Evolutionary conservation across 2,113 vertebrate genomes (phyloP), one percentile per base, ranked within the genome.

Genomic region (Lampris megalopsis): DNA sequence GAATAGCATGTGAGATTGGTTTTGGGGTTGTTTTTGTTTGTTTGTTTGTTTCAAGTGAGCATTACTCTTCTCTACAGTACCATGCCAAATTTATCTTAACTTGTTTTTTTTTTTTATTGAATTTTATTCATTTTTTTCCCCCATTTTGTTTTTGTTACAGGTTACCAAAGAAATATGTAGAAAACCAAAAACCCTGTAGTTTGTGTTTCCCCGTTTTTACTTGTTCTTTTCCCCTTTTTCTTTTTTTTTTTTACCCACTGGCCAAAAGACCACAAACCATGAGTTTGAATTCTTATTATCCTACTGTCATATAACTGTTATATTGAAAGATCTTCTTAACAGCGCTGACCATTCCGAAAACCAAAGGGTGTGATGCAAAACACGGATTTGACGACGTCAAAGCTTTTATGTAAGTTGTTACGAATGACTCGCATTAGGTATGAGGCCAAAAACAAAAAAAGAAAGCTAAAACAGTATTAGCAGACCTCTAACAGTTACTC

Each of bases 131-230:
- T 66, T 80, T 79, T 83, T 88, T 90, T 86, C 87, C 89, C 92
- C 92, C 73, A 53, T 93, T 92, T 93, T 92, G 77, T 91, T 95
- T 95, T 94, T 83, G 93, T 95, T 95, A 94, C 94, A 95, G 94
- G 94, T 95, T 91, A 95, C 94, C 94, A 95, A 95, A 95, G 94
- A 95, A 92, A 94, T 89, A 80, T 82, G 92, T 95, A 95, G 93
- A 92, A 94, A 95, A 95, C 94, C 94, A 95, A 95, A 95, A 94
- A 94, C 87, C 91, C 90, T 91, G 89, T 90, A 82, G 78, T 88
- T 92, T 87, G 83, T 87, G 47, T 90, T 91, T 73, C 61, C 72
- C 84, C 77, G 76, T 84, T 82, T 80, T 80, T 36, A 74, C 24
- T 71, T 68, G 48, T 63, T 62, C 13, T 35, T 65, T 74, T 77